phyloP scores from a whole-genome alignment of 2,888 invertebrate genomes.

The Melanostoma mellinum region DNA sequence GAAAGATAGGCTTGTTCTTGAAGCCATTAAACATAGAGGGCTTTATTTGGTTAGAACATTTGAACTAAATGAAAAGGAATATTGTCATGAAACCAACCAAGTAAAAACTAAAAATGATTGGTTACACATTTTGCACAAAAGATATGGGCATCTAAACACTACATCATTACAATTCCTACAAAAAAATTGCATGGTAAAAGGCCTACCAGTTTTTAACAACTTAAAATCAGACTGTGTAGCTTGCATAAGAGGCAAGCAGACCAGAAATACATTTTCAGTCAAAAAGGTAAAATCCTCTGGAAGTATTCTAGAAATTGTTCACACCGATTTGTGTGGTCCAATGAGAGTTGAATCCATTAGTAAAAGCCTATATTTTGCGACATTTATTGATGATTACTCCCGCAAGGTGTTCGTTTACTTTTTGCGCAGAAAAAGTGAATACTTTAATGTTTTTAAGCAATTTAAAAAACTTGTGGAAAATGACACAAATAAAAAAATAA shows the following conservation, averaged over 20 bases:
- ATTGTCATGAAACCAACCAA: neutral
- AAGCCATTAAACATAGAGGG: neutral
- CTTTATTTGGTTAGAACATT: neutral
- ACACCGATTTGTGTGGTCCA: slow-evolving; percentile 32
- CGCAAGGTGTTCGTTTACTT: slow-evolving; percentile 37
- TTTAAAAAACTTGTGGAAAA: slow-evolving; percentile 30
- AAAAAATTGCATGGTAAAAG: slow-evolving; percentile 5
- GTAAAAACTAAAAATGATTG: neutral
- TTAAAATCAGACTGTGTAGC: slow-evolving; percentile 6
- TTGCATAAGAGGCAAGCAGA: neutral
- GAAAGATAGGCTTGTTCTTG: neutral
- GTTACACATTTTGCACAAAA: neutral
- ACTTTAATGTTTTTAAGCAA: slow-evolving; percentile 16
- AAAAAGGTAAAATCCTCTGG: slow-evolving; percentile 22
- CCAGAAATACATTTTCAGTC: slow-evolving; percentile 6
- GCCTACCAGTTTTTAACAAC: slow-evolving; percentile 4
- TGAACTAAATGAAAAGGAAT: neutral
- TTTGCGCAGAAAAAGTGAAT: slow-evolving; percentile 12
- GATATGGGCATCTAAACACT: slow-evolving; percentile 14
- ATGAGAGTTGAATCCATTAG: slow-evolving; percentile 52
- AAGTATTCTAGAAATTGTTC: neutral
- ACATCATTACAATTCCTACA: neutral
- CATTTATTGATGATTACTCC: slow-evolving; percentile 55
- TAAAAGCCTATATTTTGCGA: slow-evolving; percentile 60
- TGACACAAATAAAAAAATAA: slow-evolving; percentile 26